phyloP scores from a whole-genome alignment of 1,140 invertebrate species.

The Streblospio benedicti region DNA sequence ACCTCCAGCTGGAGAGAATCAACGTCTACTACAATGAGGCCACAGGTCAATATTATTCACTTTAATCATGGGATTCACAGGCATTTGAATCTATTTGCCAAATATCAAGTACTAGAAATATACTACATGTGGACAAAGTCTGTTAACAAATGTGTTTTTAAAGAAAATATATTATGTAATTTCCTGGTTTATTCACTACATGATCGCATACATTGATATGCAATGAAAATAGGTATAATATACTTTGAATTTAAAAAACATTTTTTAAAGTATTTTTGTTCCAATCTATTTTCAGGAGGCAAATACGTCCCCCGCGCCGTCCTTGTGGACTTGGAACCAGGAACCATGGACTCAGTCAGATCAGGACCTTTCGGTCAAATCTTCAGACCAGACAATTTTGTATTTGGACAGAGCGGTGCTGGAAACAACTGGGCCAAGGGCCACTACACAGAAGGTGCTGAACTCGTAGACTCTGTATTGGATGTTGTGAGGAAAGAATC shows the following conservation, averaged over 20 bases:
- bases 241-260: background rate
- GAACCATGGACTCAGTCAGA: constrained; percentile 42
- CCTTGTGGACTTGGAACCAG: constrained; percentile 59
- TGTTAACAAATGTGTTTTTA: background rate
- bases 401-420: constrained; percentile 52
- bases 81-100: too few relatives aligned
- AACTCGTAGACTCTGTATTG: constrained; percentile 70
- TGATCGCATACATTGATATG: background rate
- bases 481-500: constrained; percentile 77
- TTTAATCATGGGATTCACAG: too few relatives aligned
- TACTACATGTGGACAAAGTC: too few relatives aligned
- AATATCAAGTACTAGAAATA: too few relatives aligned
- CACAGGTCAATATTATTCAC: constrained; percentile 49
- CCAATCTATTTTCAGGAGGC: constrained; percentile 43
- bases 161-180: background rate
- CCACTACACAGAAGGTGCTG: constrained; percentile 88
- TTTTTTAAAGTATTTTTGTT: background rate
- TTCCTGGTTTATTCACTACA: background rate
- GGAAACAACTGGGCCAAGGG: constrained; percentile 89
- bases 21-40: constrained; percentile 90
- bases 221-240: background rate
- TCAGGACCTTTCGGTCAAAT: constrained; percentile 42
- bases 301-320: constrained; percentile 84
- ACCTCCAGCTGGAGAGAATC: constrained; percentile 74
- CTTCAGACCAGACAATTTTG: constrained; percentile 42